These are phyloP conservation scores for Anorthoa munda DNA, from an alignment of 2,888 invertebrate species.

Conservation along the genomic window DNA sequence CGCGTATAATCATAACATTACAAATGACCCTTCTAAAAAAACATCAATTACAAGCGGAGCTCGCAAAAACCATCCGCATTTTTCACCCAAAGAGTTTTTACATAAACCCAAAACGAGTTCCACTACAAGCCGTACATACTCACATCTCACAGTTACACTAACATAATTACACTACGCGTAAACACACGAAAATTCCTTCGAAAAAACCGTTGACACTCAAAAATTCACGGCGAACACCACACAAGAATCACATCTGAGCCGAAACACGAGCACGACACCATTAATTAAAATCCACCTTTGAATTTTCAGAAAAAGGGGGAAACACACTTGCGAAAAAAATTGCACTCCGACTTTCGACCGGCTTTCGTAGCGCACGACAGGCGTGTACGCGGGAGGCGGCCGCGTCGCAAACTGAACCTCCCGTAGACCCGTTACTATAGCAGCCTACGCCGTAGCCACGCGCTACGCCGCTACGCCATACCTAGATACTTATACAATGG, in stretches of 20 bases:
- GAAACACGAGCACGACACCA: slow-evolving; percentile 76
- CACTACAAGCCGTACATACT: slow-evolving; percentile 54
- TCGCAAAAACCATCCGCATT: slow-evolving; percentile 39
- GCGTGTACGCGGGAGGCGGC: slow-evolving; percentile 84
- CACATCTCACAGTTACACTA: slow-evolving; percentile 66
- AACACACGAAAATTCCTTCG: slow-evolving; percentile 64
- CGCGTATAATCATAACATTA: not conserved
- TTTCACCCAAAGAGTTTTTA: slow-evolving; percentile 42
- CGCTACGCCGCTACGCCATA: slow-evolving; percentile 73
- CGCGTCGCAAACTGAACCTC: slow-evolving; percentile 81
- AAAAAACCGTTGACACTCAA: slow-evolving; percentile 67
- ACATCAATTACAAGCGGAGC: not conserved
- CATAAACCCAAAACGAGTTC: slow-evolving; percentile 53
- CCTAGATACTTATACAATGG: slow-evolving; percentile 68
- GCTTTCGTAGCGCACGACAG: slow-evolving; percentile 74
- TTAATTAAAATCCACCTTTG: slow-evolving; percentile 83
- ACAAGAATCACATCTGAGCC: slow-evolving; percentile 71
- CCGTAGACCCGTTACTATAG: slow-evolving; percentile 84
- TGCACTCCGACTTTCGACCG: slow-evolving; percentile 53
- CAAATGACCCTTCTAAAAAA: slow-evolving; percentile 4
- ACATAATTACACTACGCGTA: slow-evolving; percentile 67
- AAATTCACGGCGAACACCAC: slow-evolving; percentile 65
- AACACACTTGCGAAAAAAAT: slow-evolving; percentile 66
- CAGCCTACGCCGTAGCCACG: slow-evolving; percentile 84
- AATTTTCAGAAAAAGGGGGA: slow-evolving; percentile 66